These are phyloP conservation scores for Furnarius figulus DNA, from an alignment of 2,113 vertebrate genomes.

Conservation along the genomic window DNA sequence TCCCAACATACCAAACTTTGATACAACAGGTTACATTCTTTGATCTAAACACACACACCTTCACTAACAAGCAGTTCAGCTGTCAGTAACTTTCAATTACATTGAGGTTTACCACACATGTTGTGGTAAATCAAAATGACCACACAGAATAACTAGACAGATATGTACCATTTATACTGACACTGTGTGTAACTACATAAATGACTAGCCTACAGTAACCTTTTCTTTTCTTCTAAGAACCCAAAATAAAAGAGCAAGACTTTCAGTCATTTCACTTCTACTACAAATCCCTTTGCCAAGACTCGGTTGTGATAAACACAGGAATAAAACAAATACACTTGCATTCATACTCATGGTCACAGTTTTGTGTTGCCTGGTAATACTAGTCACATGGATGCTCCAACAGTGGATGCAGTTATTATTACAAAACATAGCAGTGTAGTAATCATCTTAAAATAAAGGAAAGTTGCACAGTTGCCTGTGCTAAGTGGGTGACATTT, in stretches of 20 bases:
- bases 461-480: not conserved
- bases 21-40: slow-evolving; percentile 10
- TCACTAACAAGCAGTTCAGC: not conserved
- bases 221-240: not conserved
- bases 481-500: not conserved
- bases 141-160: not conserved
- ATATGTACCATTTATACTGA: not conserved
- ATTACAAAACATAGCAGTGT: not conserved
- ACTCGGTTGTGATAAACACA: not conserved
- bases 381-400: not conserved
- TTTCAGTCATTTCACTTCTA: not conserved
- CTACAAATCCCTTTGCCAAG: not conserved
- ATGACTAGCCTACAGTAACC: not conserved
- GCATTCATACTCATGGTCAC: not conserved
- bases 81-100: not conserved
- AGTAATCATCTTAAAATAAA: not conserved
- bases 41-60: not conserved
- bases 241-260: not conserved
- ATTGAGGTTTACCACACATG: not conserved
- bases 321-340: not conserved
- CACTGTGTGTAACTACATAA: not conserved
- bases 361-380: not conserved
- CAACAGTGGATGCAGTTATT: not conserved
- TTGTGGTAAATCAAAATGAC: not conserved
- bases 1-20: not conserved